Conservation (phyloP, 1,140 invertebrate species). For the Drosophila sproati region DNA sequence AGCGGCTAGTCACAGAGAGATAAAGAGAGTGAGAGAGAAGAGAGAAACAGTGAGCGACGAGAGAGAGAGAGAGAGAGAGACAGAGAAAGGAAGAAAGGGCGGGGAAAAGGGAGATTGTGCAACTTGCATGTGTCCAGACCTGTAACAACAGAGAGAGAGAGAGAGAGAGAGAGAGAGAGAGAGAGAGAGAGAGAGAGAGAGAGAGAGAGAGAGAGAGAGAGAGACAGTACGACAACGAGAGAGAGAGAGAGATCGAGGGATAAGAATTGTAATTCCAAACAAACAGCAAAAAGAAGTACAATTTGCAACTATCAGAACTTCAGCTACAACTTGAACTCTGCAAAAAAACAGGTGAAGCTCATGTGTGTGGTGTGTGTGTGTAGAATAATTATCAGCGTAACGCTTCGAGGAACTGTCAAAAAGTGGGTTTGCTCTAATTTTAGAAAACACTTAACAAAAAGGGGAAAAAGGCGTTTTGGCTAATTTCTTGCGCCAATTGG, state of each 20-base stretch:
- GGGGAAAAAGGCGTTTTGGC: no score
- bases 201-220: no score
- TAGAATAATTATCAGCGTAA: conserved; percentile 51
- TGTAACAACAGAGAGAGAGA: neutral
- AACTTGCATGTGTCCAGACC: neutral
- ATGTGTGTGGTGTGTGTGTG: conserved; percentile 8
- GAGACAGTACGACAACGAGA: no score
- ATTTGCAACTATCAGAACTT: no score
- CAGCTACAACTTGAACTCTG: neutral
- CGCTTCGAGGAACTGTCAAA: conserved; percentile 59
- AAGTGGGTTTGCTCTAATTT: conserved; percentile 32
- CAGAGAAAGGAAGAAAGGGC: neutral
- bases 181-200: no score
- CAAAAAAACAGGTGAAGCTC: conserved; percentile 12
- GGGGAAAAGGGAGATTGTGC: neutral
- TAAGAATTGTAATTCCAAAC: no score
- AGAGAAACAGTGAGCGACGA: no score
- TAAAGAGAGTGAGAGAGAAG: neutral
- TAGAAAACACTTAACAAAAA: conserved; percentile 18
- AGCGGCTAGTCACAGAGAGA: conserved; percentile 16
- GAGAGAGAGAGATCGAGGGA: no score
- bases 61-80: conserved; percentile 11
- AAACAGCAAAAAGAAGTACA: no score
- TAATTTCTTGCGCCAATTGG: no score
- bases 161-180: neutral